These are phyloP conservation scores for Sphaeramia orbicularis DNA, from an alignment of 2,797 vertebrate genomes.

Conservation along the genomic window DNA sequence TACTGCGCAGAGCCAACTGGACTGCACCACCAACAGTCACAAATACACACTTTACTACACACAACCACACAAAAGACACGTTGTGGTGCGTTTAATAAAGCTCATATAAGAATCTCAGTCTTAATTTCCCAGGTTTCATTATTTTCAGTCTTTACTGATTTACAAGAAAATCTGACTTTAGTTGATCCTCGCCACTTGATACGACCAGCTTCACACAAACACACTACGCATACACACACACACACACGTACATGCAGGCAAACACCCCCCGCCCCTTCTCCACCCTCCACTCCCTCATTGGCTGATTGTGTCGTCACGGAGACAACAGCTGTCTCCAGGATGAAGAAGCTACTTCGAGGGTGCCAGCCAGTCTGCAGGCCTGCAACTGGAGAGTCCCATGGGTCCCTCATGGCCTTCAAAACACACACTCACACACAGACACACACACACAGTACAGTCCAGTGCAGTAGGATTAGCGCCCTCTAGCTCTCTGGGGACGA, in stretches of 20 bases:
- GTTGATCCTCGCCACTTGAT: constrained; percentile 63
- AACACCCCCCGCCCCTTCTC: constrained; percentile 26
- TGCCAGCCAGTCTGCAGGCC: constrained; percentile 93
- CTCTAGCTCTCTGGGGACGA: constrained; percentile 65
- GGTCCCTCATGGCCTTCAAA: constrained; percentile 74
- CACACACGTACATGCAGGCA: constrained; percentile 43
- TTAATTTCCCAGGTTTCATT: constrained; percentile 4
- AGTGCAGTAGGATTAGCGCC: constrained; percentile 69
- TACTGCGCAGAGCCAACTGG: constrained; percentile 86
- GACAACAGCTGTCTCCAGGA: constrained; percentile 91
- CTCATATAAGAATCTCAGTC: background rate
- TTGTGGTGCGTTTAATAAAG: background rate
- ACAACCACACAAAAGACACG: constrained; percentile 7
- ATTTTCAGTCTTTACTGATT: constrained; percentile 32
- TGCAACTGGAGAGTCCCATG: constrained; percentile 87
- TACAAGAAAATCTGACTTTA: constrained; percentile 20
- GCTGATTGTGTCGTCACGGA: constrained; percentile 83
- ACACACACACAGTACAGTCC: constrained; percentile 16
- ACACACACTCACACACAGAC: constrained; percentile 58
- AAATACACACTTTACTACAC: constrained; percentile 18
- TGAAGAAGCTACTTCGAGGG: constrained; percentile 90
- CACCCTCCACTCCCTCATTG: constrained; percentile 74
- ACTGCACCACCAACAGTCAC: constrained; percentile 31
- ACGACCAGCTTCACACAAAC: constrained; percentile 42
- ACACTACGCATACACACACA: constrained; percentile 33